A percentile compares a stretch with the other conserved stretches of the same genome.
These are phyloP conservation scores for Emmelina monodactyla DNA, from an alignment of 2,888 invertebrate species.

Conservation along the genomic window DNA sequence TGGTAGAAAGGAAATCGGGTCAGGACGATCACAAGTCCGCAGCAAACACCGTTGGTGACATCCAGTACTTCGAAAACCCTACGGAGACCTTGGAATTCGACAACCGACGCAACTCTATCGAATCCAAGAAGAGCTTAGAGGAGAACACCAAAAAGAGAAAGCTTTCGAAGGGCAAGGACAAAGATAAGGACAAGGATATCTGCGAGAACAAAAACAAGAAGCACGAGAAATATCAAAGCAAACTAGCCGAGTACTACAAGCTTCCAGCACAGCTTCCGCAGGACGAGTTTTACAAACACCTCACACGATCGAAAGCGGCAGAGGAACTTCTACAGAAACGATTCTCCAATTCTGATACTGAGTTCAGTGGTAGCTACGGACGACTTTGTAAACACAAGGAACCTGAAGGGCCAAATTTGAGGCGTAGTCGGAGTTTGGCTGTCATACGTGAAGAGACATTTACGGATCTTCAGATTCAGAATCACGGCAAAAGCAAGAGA, in stretches of 20 bases:
- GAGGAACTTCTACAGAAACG: slow-evolving; percentile 52
- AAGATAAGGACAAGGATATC: slow-evolving; percentile 24
- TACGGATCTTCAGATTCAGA: slow-evolving; percentile 72
- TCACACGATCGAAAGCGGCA: slow-evolving; percentile 53
- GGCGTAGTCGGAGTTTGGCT: slow-evolving; percentile 76
- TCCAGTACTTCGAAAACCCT: slow-evolving; percentile 61
- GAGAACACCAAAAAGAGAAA: slow-evolving; percentile 56
- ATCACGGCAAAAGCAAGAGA: slow-evolving; percentile 70
- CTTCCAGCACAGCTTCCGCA: slow-evolving; percentile 53
- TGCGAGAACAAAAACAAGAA: slow-evolving; percentile 47
- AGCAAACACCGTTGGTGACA: slow-evolving; percentile 55
- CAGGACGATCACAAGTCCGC: slow-evolving; percentile 58
- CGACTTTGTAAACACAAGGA: slow-evolving; percentile 58
- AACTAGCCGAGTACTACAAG: slow-evolving; percentile 57
- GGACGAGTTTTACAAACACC: slow-evolving; percentile 59
- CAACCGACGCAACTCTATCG: slow-evolving; percentile 44
- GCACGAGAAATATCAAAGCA: slow-evolving; percentile 58
- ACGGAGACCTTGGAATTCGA: slow-evolving; percentile 59
- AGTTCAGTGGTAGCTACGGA: slow-evolving; percentile 57
- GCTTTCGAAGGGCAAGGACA: slow-evolving; percentile 44
- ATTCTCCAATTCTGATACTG: slow-evolving; percentile 53
- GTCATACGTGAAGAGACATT: slow-evolving; percentile 81
- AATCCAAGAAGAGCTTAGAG: slow-evolving; percentile 46
- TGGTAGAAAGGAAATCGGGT: slow-evolving; percentile 61
- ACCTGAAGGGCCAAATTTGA: slow-evolving; percentile 63